These are phyloP conservation scores for Epinephelus cyanopodus DNA, from an alignment of 2,113 vertebrate genomes.

Conservation along the genomic window DNA sequence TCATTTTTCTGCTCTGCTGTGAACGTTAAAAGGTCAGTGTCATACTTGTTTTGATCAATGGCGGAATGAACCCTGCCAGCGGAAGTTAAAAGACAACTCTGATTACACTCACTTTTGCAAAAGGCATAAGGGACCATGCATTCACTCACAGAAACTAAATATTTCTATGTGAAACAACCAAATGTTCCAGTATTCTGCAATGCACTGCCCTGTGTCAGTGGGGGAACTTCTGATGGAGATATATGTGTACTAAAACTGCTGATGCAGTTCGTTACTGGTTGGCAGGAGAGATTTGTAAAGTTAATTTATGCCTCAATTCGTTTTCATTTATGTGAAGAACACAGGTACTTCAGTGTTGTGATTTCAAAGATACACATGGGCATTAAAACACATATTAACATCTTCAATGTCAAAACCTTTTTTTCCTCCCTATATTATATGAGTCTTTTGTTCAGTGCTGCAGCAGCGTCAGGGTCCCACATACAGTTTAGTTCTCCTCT, in stretches of 20 bases:
- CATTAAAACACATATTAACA: neutral
- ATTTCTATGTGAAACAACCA: neutral
- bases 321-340: neutral
- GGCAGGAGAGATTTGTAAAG: neutral
- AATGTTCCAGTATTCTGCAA: neutral
- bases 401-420: neutral
- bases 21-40: too few species aligned
- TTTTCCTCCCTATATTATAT: neutral
- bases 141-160: neutral
- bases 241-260: too few species aligned
- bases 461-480: neutral
- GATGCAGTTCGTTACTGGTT: too few species aligned
- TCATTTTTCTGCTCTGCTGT: too few species aligned
- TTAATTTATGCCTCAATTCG: neutral
- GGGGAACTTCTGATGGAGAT: neutral
- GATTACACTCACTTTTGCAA: too few species aligned
- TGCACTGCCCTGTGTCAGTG: too few species aligned
- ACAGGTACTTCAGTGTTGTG: neutral
- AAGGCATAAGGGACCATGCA: too few species aligned
- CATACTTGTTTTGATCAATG: too few species aligned
- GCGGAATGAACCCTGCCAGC: too few species aligned
- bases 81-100: too few species aligned
- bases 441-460: neutral
- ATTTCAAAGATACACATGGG: neutral
- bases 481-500: slow-evolving; percentile 2